phyloP scores from a whole-genome alignment of 2,113 vertebrate species.

The Gymnobelideus leadbeateri region DNA sequence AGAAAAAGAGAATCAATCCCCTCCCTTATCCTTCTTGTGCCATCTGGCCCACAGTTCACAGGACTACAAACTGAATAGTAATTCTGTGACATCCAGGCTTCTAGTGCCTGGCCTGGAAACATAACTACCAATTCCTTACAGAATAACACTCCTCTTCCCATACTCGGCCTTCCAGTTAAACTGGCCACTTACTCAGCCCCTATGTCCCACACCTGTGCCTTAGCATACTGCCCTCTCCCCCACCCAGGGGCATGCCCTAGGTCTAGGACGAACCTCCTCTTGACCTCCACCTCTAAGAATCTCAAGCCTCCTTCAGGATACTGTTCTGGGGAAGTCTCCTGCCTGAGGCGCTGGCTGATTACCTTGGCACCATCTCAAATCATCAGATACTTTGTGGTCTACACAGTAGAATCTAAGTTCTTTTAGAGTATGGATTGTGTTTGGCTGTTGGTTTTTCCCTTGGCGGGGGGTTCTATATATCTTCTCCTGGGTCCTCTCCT shows the following conservation, averaged over 20 bases:
- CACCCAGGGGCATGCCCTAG: too few relatives aligned
- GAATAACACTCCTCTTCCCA: background rate
- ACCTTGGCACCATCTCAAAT: background rate
- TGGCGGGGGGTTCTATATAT: background rate
- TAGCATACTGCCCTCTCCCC: too few relatives aligned
- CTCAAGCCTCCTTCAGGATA: background rate
- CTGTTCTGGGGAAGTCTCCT: background rate
- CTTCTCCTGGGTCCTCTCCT: background rate
- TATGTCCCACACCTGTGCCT: too few relatives aligned
- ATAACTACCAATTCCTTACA: too few relatives aligned
- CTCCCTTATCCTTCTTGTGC: too few relatives aligned
- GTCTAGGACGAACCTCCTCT: background rate
- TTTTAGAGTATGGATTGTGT: background rate
- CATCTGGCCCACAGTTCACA: background rate
- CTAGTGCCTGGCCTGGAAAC: background rate
- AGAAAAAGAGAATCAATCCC: background rate
- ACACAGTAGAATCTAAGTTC: background rate
- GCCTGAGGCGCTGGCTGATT: too few relatives aligned
- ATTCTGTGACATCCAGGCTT: background rate
- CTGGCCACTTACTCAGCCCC: background rate
- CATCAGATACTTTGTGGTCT: background rate
- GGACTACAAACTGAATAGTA: background rate
- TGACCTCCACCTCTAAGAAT: background rate
- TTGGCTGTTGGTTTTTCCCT: background rate
- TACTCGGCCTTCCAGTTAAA: background rate